Base-by-base conservation (phyloP, 2,888 invertebrate genomes). In the Neoaliturus tenellus region DNA sequence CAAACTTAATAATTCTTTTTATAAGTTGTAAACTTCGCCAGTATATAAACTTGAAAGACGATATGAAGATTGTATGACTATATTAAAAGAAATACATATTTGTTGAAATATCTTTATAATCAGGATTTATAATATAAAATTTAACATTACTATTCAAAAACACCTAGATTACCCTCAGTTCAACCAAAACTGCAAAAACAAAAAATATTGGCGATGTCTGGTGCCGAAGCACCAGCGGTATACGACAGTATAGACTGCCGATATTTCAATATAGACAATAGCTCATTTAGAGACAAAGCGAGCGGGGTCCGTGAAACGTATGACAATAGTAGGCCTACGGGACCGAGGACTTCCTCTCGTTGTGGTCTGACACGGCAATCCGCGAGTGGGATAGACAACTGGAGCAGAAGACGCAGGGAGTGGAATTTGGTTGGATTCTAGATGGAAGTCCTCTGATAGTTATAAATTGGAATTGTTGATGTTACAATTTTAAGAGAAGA, bases 261-360 rank as follows among this genome's bases (percentile, higher is more conserved):
- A 71, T 69, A 71, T 81, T 81, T 71, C 81, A 81, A 81, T 81
- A 81, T 75, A 75, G 71, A 81, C 81, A 81, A 81, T 81, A 81
- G 81, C 81, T 81, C 81, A 81, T 81, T 81, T 48, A 48, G 48
- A n/a, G 48, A 75, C 75, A 75, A 75, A 75, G 75, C 41, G 48
- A 48, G 44, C 75, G 48, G 17, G 44, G 39, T 44, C 44, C 75
- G 75, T 75, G 75, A 75, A 75, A 75, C 28, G 48, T 12, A n/a
- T 2, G 48, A 75, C 75, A 75, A 75, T 75, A 44, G 20, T 12
- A 33, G 67, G n/a, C n/a, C n/a, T n/a, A n/a, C n/a, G n/a, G 10
- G 67, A 33, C 33, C n/a, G 67, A 35, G 41, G 5, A 75, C 44
- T 75, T 75, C 75, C 75, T 75, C 75, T 17, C 23, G 41, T 33